Evolutionary conservation across 1,140 invertebrate species (phyloP).

Genomic region (Rhopalosiphum maidis): DNA sequence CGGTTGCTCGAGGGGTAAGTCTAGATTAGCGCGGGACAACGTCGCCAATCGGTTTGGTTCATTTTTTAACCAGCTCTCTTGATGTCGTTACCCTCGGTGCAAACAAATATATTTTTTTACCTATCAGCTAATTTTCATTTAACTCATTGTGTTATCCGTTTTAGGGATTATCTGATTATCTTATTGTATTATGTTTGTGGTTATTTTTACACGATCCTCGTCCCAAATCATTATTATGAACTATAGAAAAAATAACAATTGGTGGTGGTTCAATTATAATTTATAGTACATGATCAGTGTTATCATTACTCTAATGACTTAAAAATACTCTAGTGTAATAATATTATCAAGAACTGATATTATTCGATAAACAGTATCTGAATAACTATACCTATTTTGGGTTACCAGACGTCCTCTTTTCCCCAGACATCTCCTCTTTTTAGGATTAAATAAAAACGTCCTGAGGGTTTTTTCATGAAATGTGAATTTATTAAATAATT

Average conservation of each 20-base stretch:
- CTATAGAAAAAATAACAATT: background rate
- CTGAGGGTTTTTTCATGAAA: too few relatives aligned
- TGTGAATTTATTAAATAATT: too few relatives aligned
- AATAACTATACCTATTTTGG: too few relatives aligned
- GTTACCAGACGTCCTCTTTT: too few relatives aligned
- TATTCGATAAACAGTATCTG: too few relatives aligned
- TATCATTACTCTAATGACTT: background rate
- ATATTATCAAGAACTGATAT: too few relatives aligned
- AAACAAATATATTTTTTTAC: background rate
- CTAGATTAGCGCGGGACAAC: background rate
- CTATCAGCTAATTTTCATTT: too few relatives aligned
- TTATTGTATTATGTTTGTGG: background rate
- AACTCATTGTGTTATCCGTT: too few relatives aligned
- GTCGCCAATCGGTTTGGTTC: background rate
- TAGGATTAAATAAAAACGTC: too few relatives aligned
- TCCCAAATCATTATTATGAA: background rate
- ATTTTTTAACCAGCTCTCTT: background rate
- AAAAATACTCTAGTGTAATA: too few relatives aligned
- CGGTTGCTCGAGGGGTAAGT: background rate
- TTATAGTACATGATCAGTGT: background rate
- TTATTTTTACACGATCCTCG: background rate
- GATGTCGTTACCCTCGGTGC: background rate
- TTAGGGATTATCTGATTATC: background rate
- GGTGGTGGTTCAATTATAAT: background rate
- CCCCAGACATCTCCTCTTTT: too few relatives aligned